Percentiles rank a stretch among this genome's conserved stretches.
These are phyloP conservation scores for Cataglyphis cursor DNA, from an alignment of 2,888 invertebrate species.

Conservation along the genomic window DNA sequence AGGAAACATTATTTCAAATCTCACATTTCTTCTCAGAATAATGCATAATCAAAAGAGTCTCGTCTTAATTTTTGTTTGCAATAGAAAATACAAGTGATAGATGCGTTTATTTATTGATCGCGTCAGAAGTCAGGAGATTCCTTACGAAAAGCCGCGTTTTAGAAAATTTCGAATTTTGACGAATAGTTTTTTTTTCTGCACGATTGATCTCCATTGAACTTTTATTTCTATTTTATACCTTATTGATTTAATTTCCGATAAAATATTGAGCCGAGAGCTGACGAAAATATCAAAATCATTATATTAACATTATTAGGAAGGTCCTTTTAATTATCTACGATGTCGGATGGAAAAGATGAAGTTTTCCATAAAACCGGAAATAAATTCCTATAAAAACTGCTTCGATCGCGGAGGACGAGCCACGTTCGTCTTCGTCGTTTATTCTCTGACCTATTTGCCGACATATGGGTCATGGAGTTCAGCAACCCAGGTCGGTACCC, in stretches of 20 bases:
- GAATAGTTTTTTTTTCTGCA: background rate
- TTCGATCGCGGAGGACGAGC: constrained; percentile 49
- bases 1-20: background rate
- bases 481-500: constrained; percentile 76
- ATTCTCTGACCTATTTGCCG: constrained; percentile 80
- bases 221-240: constrained; percentile 23
- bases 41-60: background rate
- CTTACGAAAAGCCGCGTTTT: background rate
- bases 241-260: background rate
- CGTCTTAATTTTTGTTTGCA: background rate
- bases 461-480: constrained; percentile 82
- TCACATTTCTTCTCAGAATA: background rate
- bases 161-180: background rate
- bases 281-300: background rate
- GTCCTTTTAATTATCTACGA: background rate
- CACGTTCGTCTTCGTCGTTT: constrained; percentile 76
- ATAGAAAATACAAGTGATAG: background rate
- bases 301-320: background rate
- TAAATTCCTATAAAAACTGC: constrained; percentile 1
- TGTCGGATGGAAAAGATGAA: background rate
- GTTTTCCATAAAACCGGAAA: constrained; percentile 16
- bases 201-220: background rate
- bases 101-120: background rate
- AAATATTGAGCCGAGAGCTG: background rate
- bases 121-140: background rate